Conservation (phyloP, 1,140 invertebrate species). For the Pissodes strobi region DNA sequence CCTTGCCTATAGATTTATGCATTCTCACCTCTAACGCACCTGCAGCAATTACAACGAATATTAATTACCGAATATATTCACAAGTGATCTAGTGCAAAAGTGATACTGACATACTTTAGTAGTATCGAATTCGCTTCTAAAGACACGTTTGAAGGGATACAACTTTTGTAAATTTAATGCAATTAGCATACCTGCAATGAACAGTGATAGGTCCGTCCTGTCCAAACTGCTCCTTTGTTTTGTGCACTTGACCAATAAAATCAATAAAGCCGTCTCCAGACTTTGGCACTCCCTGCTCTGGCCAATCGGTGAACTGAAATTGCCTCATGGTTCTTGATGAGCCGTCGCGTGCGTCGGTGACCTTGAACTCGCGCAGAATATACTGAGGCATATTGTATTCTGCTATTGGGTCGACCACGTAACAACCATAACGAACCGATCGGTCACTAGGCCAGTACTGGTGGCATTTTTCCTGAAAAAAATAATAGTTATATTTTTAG, state of each 20-base stretch:
- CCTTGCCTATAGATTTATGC: too few species aligned
- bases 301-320: constrained; percentile 99
- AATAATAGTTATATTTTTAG: not conserved
- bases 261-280: constrained; percentile 98
- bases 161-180: too few species aligned
- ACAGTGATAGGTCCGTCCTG: constrained; percentile 99
- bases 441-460: constrained; percentile 99
- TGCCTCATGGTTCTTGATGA: constrained; percentile 95
- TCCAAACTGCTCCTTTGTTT: constrained; percentile 99
- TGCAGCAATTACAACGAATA: too few species aligned
- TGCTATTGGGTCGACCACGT: constrained; percentile 97
- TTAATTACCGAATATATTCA: too few species aligned
- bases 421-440: constrained; percentile 93
- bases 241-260: constrained; percentile 98
- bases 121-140: too few species aligned
- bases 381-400: constrained; percentile 99
- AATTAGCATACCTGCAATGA: constrained; percentile 96
- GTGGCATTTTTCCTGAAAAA: constrained; percentile 89
- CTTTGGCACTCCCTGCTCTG: constrained; percentile 96
- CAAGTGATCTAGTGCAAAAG: too few species aligned
- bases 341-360: constrained; percentile 91
- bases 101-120: too few species aligned
- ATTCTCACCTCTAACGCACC: too few species aligned
- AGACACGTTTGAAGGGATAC: too few species aligned
- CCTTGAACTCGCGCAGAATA: constrained; percentile 97